Conservation (phyloP, 1,140 invertebrate species). For the Pogonus chalceus region DNA sequence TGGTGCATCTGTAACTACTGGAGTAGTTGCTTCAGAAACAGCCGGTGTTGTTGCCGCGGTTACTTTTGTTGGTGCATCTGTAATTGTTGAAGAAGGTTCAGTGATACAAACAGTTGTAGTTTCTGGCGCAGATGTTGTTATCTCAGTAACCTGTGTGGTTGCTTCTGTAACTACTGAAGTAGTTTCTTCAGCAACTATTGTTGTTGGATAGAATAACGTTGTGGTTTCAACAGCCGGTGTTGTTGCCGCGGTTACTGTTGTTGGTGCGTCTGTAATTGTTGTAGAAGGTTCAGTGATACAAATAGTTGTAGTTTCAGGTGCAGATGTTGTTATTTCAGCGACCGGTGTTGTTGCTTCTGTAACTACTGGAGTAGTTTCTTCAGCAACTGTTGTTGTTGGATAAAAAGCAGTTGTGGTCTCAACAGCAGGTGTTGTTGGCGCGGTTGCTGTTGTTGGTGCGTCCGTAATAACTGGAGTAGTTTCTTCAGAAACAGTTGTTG, state of each 20-base stretch:
- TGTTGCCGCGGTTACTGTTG: neutral
- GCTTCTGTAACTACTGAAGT: neutral
- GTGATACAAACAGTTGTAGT: neutral
- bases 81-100: neutral
- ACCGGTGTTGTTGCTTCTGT: neutral
- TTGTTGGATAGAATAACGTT: too few relatives aligned
- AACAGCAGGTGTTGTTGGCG: constrained; percentile 13
- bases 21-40: neutral
- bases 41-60: neutral
- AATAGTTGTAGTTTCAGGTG: neutral
- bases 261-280: neutral
- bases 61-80: neutral
- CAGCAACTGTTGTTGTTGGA: neutral
- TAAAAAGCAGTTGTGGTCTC: constrained; percentile 4
- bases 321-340: neutral
- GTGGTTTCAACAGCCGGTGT: neutral
- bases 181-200: neutral
- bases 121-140: neutral
- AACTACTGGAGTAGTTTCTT: neutral
- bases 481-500: constrained; percentile 6
- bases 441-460: constrained; percentile 22
- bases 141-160: neutral
- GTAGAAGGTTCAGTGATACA: neutral
- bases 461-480: constrained; percentile 15
- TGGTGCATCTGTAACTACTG: neutral